Evolutionary conservation across 2,888 invertebrate species (phyloP), one percentile per base, ranked within the genome.

Genomic region (Dione vanillae): DNA sequence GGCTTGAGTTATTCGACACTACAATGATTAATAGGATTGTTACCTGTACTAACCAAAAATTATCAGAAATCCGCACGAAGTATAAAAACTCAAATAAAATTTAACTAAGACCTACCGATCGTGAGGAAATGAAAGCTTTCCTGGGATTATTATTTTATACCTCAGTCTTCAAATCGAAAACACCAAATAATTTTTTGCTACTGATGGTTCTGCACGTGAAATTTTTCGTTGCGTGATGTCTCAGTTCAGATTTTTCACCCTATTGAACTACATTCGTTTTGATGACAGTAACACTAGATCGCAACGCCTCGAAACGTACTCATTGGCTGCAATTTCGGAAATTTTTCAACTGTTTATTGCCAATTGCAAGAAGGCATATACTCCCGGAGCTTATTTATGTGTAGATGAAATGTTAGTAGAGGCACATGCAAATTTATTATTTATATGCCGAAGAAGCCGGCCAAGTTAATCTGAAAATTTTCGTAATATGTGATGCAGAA

Each of bases 341-440:
- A 19, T 79, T 16, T 78, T 79, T 64, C 47, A 65, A 14, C 67
- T 52, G 69, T 78, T 80, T 65, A 64, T 78, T 5, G 10, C 67
- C 40, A 76, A 77, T 64, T 77, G 71, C 49, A 75, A 78, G 58
- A 54, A 43, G 19, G 12, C 62, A 19, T 79, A 77, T 65, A 70
- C 54, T 45, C 65, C 73, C 16, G 73, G 78, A 20, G 65, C 66
- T 12, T 68, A 73, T 56, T 61, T 69, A 3, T 71, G 71, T 37
- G 70, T 77, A 45, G 77, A 78, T 65, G 77, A 78, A 54, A 80
- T 78, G 77, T 41, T 80, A 14, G 65, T 78, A 58, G 75, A 72
- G 76, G 77, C n/a, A 45, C 75, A 10, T 73, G 72, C 27, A 67
- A 69, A n/a, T 8, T 37, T 7, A 37, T 37, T 3, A 37, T 37